phyloP scores from a whole-genome alignment of 1,140 invertebrate species.

The Planococcus citri region DNA sequence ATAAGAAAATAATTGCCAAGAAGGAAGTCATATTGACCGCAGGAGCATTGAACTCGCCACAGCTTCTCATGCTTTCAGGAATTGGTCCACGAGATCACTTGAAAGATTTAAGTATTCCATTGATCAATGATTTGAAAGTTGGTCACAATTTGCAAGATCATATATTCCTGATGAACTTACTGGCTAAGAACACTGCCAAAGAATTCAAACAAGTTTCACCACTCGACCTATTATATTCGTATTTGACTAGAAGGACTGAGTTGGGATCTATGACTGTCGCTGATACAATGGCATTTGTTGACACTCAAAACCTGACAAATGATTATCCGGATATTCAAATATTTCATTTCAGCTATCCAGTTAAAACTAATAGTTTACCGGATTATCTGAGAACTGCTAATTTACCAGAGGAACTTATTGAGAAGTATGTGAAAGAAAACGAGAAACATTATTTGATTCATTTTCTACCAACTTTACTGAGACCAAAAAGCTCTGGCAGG shows the following conservation, averaged over 20 bases:
- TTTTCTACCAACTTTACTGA: conserved; percentile 51
- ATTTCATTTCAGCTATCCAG: conserved; percentile 22
- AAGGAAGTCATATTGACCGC: no score
- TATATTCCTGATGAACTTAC: conserved; percentile 44
- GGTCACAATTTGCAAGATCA: conserved; percentile 41
- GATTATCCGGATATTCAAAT: conserved; percentile 60
- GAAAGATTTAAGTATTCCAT: conserved; percentile 28
- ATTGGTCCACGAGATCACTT: no score
- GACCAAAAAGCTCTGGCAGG: conserved; percentile 59
- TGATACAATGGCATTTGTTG: neutral
- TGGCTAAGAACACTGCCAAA: no score
- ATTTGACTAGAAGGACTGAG: neutral
- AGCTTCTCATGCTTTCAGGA: no score
- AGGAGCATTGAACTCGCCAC: no score
- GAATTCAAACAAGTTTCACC: no score
- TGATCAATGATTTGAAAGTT: conserved; percentile 28
- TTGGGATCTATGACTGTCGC: neutral
- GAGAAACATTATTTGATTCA: conserved; percentile 44
- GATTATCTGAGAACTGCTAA: no score
- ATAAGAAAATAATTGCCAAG: no score
- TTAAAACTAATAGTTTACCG: no score
- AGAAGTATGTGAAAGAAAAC: neutral
- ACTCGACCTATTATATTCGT: no score
- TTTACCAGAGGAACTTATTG: neutral
- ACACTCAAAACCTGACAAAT: conserved; percentile 39